These are phyloP conservation scores for Cephus rjabovi DNA, from an alignment of 2,888 invertebrate species.

Conservation along the genomic window DNA sequence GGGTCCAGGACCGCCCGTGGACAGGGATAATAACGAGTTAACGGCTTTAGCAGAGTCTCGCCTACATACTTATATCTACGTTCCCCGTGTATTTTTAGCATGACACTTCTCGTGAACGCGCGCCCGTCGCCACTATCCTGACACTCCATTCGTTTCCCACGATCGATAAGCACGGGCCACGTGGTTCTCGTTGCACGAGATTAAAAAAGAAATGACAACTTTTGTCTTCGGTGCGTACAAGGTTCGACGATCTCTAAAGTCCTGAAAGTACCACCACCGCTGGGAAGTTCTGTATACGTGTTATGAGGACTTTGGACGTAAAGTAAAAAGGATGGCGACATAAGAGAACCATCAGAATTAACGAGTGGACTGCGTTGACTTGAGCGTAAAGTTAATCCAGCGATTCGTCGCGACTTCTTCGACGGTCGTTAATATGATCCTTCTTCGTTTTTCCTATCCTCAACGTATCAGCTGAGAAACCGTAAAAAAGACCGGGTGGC, in stretches of 20 bases:
- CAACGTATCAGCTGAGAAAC: neutral
- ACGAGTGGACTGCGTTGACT: neutral
- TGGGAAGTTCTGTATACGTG: neutral
- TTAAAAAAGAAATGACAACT: neutral
- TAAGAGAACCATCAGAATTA: neutral
- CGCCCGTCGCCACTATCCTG: neutral
- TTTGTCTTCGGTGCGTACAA: neutral
- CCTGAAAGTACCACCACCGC: neutral
- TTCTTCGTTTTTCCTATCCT: neutral
- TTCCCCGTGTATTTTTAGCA: neutral
- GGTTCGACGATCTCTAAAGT: neutral
- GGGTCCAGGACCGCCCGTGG: neutral
- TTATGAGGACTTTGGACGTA: neutral
- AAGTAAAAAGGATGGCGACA: neutral
- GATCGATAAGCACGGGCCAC: neutral
- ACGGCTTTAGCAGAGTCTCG: constrained; percentile 16
- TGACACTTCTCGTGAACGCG: neutral
- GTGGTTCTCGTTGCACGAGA: neutral
- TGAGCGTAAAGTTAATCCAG: neutral
- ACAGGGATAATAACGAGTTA: constrained; percentile 20
- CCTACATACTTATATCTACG: neutral
- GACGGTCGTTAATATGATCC: neutral
- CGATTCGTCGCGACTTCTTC: constrained; percentile 7
- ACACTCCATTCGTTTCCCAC: constrained; percentile 25
- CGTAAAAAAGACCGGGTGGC: neutral